Evolutionary conservation across 2,113 vertebrate genomes (phyloP).

Genomic region (Todiramphus saurophagus): DNA sequence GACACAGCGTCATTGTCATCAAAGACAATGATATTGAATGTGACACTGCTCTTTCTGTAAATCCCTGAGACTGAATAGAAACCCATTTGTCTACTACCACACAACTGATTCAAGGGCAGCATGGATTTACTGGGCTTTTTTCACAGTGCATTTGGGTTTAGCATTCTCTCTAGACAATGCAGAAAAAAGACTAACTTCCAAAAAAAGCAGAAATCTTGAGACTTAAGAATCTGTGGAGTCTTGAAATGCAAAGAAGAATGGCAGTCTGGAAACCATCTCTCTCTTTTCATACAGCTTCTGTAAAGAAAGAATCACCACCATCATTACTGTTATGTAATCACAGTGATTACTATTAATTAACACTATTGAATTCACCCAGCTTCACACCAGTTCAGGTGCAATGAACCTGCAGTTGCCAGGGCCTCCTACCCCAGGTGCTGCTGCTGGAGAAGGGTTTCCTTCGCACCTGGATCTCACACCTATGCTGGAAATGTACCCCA

Average conservation of each 20-base stretch:
- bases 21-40: neutral
- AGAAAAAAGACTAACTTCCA: neutral
- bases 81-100: neutral
- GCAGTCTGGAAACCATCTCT: neutral
- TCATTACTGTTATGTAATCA: neutral
- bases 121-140: neutral
- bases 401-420: neutral
- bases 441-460: neutral
- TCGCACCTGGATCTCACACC: neutral
- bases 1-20: neutral
- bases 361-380: neutral
- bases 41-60: neutral
- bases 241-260: neutral
- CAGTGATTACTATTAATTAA: neutral
- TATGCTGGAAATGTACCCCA: neutral
- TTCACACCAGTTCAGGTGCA: neutral
- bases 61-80: neutral
- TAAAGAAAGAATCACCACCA: neutral
- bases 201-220: neutral
- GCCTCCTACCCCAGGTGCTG: neutral
- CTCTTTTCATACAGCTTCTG: neutral
- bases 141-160: neutral
- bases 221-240: neutral
- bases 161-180: neutral
- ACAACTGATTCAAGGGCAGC: neutral